Conservation (phyloP, 2,888 invertebrate species). For the Sphinx pinastri region DNA sequence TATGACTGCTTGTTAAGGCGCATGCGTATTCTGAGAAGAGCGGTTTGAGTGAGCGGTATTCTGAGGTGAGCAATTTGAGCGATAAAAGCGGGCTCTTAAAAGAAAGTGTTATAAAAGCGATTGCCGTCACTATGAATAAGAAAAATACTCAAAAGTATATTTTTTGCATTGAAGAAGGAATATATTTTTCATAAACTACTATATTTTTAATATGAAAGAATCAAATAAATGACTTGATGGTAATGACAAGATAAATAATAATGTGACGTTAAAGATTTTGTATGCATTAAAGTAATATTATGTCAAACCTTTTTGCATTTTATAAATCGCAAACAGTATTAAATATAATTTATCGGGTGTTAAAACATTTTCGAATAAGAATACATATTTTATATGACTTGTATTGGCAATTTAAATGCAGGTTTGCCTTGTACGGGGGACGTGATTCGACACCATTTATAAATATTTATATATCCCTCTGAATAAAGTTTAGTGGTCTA, state of each 20-base stretch:
- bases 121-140: too few species aligned
- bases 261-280: too few species aligned
- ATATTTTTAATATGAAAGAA: too few species aligned
- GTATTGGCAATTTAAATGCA: conserved; percentile 1
- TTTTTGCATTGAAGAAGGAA: too few species aligned
- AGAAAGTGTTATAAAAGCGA: too few species aligned
- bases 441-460: conserved; percentile 15
- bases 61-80: conserved; percentile 9
- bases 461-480: conserved; percentile 22
- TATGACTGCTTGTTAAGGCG: conserved; percentile 60
- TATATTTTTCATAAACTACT: too few species aligned
- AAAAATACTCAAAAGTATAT: too few species aligned
- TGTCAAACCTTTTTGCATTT: neutral
- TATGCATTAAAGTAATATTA: too few species aligned
- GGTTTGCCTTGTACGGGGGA: conserved; percentile 9
- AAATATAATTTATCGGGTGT: neutral
- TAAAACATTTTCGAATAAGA: conserved; percentile 1
- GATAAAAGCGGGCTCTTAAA: neutral
- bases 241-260: too few species aligned
- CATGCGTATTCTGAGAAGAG: neutral
- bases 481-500: conserved; percentile 13
- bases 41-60: neutral
- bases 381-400: conserved; percentile 12
- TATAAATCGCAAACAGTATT: neutral
- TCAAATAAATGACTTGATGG: too few species aligned